phyloP scores from a whole-genome alignment of 2,113 vertebrate species.

The Gymnorhina tibicen region DNA sequence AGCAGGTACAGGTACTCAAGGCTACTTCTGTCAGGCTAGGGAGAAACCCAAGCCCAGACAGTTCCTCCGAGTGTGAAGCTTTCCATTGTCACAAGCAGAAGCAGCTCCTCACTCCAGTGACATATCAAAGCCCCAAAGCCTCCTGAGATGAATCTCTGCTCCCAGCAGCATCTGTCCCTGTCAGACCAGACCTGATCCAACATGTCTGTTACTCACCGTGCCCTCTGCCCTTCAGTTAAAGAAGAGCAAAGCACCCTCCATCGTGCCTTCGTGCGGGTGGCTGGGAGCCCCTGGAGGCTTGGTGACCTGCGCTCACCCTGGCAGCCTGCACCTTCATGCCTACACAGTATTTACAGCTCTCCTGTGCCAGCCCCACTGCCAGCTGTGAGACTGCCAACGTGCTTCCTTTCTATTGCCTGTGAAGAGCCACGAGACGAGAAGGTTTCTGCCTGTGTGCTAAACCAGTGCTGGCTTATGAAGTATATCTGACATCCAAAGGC shows the following conservation, averaged over 20 bases:
- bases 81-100: neutral
- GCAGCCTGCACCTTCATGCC: constrained; percentile 38
- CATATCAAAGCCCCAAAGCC: neutral
- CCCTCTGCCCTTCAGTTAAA: neutral
- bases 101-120: neutral
- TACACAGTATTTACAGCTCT: constrained; percentile 45
- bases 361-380: constrained; percentile 27
- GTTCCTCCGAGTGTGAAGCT: neutral
- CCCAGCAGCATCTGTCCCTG: neutral
- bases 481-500: constrained; percentile 36
- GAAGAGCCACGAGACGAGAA: neutral
- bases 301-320: constrained; percentile 42
- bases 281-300: neutral
- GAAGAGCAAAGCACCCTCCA: neutral
- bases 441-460: constrained; percentile 39
- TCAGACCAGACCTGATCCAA: neutral
- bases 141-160: neutral
- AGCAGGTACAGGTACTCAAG: neutral
- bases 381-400: constrained; percentile 45
- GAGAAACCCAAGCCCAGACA: neutral
- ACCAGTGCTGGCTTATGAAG: constrained; percentile 4
- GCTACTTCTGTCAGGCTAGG: neutral
- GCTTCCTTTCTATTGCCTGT: constrained; percentile 30
- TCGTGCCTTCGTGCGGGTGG: neutral
- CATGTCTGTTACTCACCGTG: neutral